These are phyloP conservation scores for Ectemnius cavifrons DNA, from an alignment of 2,888 invertebrate species.

Conservation along the genomic window DNA sequence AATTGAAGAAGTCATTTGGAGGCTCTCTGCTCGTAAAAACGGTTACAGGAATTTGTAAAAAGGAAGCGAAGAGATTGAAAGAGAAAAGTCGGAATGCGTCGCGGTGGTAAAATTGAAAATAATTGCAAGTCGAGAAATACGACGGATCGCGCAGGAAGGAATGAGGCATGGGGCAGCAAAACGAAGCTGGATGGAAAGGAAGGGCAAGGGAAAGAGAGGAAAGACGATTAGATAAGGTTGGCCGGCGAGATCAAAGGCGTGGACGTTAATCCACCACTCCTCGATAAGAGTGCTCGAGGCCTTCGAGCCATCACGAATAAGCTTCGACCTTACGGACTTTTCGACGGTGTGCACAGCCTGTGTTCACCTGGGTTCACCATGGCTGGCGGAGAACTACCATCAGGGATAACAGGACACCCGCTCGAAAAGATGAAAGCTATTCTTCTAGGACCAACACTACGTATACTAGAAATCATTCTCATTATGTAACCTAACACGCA, in stretches of 20 bases:
- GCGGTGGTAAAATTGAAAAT: slow-evolving; percentile 35
- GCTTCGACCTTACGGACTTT: slow-evolving; percentile 62
- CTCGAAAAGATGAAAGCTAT: background rate
- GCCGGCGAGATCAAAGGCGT: slow-evolving; percentile 76
- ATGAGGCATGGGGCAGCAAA: slow-evolving; percentile 45
- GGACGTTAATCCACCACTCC: slow-evolving; percentile 77
- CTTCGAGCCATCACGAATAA: slow-evolving; percentile 68
- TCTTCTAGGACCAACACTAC: background rate
- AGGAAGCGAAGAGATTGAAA: too few species aligned
- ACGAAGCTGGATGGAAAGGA: slow-evolving; percentile 47
- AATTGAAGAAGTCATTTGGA: too few species aligned
- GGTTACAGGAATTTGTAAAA: too few species aligned
- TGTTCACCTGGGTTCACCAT: slow-evolving; percentile 51
- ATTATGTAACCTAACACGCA: too few species aligned
- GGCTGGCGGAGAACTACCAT: slow-evolving; percentile 44
- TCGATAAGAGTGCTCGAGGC: slow-evolving; percentile 74
- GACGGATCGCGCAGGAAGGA: slow-evolving; percentile 29
- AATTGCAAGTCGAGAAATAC: slow-evolving; percentile 49
- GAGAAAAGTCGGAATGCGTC: too few species aligned
- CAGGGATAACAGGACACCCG: background rate
- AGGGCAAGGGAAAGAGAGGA: slow-evolving; percentile 59
- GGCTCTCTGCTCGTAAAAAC: too few species aligned
- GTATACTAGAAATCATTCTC: background rate
- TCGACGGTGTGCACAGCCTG: slow-evolving; percentile 50
- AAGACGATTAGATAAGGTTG: slow-evolving; percentile 76